These are phyloP conservation scores for Thecophora atra DNA, from an alignment of 2,888 invertebrate genomes.

Conservation along the genomic window DNA sequence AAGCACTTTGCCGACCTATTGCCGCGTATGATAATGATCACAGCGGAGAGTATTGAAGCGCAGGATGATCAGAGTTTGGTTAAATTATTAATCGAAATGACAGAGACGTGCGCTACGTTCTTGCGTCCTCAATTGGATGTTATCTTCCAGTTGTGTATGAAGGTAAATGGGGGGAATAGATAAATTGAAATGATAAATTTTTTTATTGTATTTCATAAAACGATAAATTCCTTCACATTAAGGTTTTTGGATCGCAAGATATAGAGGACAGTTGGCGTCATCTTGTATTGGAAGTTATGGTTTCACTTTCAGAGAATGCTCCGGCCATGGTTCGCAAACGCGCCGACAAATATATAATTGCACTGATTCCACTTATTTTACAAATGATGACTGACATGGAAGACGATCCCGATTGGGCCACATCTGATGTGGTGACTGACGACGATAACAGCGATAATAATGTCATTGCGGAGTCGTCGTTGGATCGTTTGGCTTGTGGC, in stretches of 20 bases:
- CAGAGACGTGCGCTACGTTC: slow-evolving; percentile 92
- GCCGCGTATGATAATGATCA: slow-evolving; percentile 78
- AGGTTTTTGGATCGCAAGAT: slow-evolving; percentile 72
- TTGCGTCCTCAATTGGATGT: slow-evolving; percentile 85
- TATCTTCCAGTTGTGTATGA: slow-evolving; percentile 89
- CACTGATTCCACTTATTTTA: slow-evolving; percentile 84
- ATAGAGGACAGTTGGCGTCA: slow-evolving; percentile 87
- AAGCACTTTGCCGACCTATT: slow-evolving; percentile 89
- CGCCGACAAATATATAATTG: slow-evolving; percentile 82
- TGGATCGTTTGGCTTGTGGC: slow-evolving; percentile 97
- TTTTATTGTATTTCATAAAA: background rate
- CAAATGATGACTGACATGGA: slow-evolving; percentile 96
- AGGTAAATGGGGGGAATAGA: slow-evolving; percentile 66
- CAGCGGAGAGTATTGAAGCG: slow-evolving; percentile 81
- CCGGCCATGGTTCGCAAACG: slow-evolving; percentile 96
- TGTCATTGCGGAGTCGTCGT: slow-evolving; percentile 94
- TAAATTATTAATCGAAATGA: slow-evolving; percentile 93
- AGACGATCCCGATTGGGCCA: slow-evolving; percentile 89
- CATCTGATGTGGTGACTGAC: slow-evolving; percentile 86
- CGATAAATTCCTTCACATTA: background rate
- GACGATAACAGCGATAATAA: slow-evolving; percentile 96
- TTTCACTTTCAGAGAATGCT: slow-evolving; percentile 87
- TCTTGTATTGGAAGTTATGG: slow-evolving; percentile 87
- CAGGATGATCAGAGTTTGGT: slow-evolving; percentile 90
- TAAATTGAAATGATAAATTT: background rate